A percentile compares a stretch with the other conserved stretches of the same genome.
These are phyloP conservation scores for Bradypodion pumilum DNA, from an alignment of 2,797 vertebrate genomes.

Conservation along the genomic window DNA sequence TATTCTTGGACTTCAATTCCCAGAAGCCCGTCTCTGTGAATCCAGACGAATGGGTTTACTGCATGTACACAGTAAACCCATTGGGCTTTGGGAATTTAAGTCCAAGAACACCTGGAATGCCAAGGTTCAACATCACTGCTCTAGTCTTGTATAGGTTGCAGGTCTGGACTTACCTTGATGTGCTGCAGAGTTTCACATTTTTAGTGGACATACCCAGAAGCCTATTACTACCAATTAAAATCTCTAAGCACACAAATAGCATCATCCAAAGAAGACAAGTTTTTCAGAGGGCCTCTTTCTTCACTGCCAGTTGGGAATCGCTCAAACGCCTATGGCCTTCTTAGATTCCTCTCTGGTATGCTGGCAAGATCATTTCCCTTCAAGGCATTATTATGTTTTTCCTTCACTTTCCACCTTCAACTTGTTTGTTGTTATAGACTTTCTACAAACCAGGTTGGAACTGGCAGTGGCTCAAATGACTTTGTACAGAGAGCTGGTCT, in stretches of 20 bases:
- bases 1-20: too few species aligned
- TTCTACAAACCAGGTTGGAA: neutral
- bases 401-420: neutral
- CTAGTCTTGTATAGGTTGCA: neutral
- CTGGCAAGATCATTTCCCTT: neutral
- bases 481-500: neutral
- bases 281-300: neutral
- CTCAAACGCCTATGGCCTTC: too few species aligned
- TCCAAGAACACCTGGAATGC: too few species aligned
- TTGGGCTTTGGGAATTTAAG: too few species aligned
- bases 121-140: too few species aligned
- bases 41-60: too few species aligned
- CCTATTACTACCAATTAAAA: too few species aligned
- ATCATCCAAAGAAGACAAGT: neutral
- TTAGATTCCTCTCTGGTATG: neutral
- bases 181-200: neutral
- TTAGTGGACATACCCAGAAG: neutral
- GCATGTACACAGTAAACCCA: too few species aligned
- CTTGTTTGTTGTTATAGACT: neutral
- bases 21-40: too few species aligned
- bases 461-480: neutral
- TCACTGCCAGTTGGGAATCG: neutral
- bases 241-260: too few species aligned
- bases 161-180: neutral
- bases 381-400: too few species aligned